Evolutionary conservation across 2,888 invertebrate genomes (phyloP), one percentile per base, ranked within the genome.

Genomic region (Clepsis dumicolana): DNA sequence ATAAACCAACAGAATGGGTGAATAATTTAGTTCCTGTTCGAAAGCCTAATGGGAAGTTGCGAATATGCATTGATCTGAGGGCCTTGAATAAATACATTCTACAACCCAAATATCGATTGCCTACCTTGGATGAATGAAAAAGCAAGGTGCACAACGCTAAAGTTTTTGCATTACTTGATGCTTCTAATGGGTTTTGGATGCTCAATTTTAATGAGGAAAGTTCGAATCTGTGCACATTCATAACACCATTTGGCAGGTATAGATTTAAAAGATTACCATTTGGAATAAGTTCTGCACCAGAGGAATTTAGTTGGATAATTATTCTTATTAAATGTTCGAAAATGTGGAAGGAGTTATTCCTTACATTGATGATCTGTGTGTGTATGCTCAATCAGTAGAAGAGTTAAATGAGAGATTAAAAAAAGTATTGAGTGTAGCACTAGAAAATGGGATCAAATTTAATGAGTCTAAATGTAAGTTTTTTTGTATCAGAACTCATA

Each of bases 101-200:
- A 29, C 27, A 65, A 35, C 57, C 66, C 21, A 65, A 70, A 32
- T 71, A 57, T 32, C 63, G 64, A 32, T 57, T 71, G 27, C 63
- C 53, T 24, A 71, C 65, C 14, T 14, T 69, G 12, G 65, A 70
- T 44, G 69, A 71, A 4, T 56, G 71, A 14, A 32, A 63, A 14
- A 54, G 66, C 8, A 53, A 70, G 5, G 38, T 72, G 0, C 7
- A 56, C 16, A 65, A 66, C 29, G 59, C 70, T 0, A 25, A 53
- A 41, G 59, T 50, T 1, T 71, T 67, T 32, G 57, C 69, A 10
- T 60, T 62, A 32, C 41, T 71, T 24, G 70, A 72, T 61, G 74
- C 72, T 4, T 64, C 56, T 25, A 70, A 65, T 1, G 74, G 74
- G 8, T 74, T 68, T 50, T 74, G 72, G 71, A 69, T 68, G 65